A percentile compares a stretch with the other conserved stretches of the same genome.
Conservation (phyloP, 2,888 invertebrate genomes). For the Abscondita cerata region DNA sequence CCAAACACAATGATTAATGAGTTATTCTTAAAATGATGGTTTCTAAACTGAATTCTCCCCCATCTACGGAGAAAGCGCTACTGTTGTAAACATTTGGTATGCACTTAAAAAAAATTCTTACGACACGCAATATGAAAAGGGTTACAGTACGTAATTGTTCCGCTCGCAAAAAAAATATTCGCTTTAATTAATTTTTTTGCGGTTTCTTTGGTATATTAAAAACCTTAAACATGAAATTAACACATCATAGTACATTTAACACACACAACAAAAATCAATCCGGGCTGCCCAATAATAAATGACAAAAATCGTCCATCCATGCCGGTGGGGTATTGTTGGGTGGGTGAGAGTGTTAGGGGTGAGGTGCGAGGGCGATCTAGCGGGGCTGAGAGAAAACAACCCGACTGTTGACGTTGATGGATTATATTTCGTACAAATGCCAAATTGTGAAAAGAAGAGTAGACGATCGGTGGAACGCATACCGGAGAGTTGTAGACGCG, state of each 20-base stretch:
- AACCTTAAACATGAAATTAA: slow-evolving; percentile 52
- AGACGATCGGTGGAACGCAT: slow-evolving; percentile 54
- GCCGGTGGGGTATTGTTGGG: slow-evolving; percentile 59
- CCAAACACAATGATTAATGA: slow-evolving; percentile 58
- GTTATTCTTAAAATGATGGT: slow-evolving; percentile 59
- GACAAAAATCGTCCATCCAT: slow-evolving; percentile 62
- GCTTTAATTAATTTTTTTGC: slow-evolving; percentile 17
- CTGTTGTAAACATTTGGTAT: slow-evolving; percentile 32
- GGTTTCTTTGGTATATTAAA: slow-evolving; percentile 33
- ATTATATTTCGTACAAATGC: slow-evolving; percentile 63
- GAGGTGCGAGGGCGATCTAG: slow-evolving; percentile 47
- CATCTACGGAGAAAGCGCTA: slow-evolving; percentile 29
- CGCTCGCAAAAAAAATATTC: not conserved
- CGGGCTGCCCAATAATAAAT: slow-evolving; percentile 59
- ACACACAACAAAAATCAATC: slow-evolving; percentile 57
- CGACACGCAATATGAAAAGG: slow-evolving; percentile 33
- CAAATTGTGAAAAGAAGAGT: slow-evolving; percentile 63
- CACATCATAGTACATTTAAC: slow-evolving; percentile 55
- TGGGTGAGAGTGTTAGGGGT: slow-evolving; percentile 43
- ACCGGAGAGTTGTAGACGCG: slow-evolving; percentile 55
- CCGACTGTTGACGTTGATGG: slow-evolving; percentile 62
- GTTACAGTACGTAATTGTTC: slow-evolving; percentile 21
- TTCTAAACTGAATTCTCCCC: slow-evolving; percentile 54
- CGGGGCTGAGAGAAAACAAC: slow-evolving; percentile 59
- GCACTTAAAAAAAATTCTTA: slow-evolving; percentile 34